Percentiles rank a stretch among this genome's conserved stretches.
These are phyloP conservation scores for Misgurnus mizolepis DNA, from an alignment of 2,113 vertebrate species.

Conservation along the genomic window DNA sequence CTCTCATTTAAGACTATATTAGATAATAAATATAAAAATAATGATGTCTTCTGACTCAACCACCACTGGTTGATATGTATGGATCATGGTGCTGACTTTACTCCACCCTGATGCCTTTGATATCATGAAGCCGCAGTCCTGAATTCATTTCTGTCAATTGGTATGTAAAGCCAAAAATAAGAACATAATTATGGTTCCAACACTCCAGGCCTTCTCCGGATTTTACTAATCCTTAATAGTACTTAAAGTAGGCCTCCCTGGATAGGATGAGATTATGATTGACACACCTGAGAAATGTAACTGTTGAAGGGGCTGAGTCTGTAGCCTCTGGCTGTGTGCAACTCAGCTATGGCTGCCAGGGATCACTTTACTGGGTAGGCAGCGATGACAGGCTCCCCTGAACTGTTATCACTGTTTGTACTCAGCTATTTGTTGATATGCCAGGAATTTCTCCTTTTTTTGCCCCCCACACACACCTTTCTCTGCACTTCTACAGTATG, in stretches of 20 bases:
- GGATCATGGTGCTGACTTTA: neutral
- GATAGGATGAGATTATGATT: conserved; percentile 1
- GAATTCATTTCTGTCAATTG: conserved; percentile 37
- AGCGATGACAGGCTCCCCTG: conserved; percentile 50
- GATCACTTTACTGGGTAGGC: conserved; percentile 35
- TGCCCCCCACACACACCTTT: neutral
- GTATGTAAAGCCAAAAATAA: conserved; percentile 33
- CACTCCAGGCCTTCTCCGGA: conserved; percentile 19
- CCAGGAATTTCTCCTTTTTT: conserved; percentile 46
- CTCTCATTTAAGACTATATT: neutral
- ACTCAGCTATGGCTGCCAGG: conserved; percentile 28
- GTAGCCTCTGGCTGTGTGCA: conserved; percentile 27
- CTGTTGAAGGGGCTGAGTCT: conserved; percentile 35
- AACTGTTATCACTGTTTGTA: conserved; percentile 45
- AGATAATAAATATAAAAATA: conserved; percentile 1
- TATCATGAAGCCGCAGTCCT: conserved; percentile 12
- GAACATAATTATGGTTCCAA: conserved; percentile 34
- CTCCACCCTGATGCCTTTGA: conserved; percentile 24
- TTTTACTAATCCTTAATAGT: conserved; percentile 25
- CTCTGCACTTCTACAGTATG: conserved; percentile 23
- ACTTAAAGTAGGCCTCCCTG: neutral
- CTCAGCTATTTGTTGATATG: conserved; percentile 51
- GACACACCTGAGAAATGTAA: conserved; percentile 45
- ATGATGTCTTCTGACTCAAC: conserved; percentile 30
- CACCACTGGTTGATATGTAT: conserved; percentile 27